These are phyloP conservation scores for Anoura caudifer DNA, from an alignment of 2,113 vertebrate genomes.

Conservation along the genomic window DNA sequence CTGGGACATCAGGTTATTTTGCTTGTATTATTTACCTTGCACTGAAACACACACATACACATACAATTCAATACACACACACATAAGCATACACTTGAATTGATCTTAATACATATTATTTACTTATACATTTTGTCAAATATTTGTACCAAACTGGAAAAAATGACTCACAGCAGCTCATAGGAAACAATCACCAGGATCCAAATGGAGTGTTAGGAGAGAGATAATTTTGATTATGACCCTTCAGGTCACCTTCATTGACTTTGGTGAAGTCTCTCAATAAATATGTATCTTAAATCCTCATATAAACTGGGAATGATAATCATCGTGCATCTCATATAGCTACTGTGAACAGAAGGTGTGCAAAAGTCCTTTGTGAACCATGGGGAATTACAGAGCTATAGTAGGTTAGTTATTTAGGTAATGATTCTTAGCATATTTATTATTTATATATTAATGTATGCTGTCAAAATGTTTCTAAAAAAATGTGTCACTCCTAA, in stretches of 20 bases:
- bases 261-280: neutral
- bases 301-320: neutral
- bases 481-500: neutral
- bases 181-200: neutral
- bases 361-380: neutral
- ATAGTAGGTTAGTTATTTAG: neutral
- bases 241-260: neutral
- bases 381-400: neutral
- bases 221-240: neutral
- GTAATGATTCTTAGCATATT: neutral
- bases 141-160: neutral
- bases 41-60: neutral
- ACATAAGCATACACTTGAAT: neutral
- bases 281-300: neutral
- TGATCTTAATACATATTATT: neutral
- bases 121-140: neutral
- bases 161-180: neutral
- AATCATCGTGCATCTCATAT: neutral
- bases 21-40: neutral
- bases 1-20: neutral
- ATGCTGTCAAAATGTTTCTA: neutral
- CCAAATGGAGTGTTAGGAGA: neutral
- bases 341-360: neutral
- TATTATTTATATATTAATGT: neutral
- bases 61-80: neutral